Conservation (phyloP, 2,113 vertebrate genomes). For the Sminthopsis crassicaudata region DNA sequence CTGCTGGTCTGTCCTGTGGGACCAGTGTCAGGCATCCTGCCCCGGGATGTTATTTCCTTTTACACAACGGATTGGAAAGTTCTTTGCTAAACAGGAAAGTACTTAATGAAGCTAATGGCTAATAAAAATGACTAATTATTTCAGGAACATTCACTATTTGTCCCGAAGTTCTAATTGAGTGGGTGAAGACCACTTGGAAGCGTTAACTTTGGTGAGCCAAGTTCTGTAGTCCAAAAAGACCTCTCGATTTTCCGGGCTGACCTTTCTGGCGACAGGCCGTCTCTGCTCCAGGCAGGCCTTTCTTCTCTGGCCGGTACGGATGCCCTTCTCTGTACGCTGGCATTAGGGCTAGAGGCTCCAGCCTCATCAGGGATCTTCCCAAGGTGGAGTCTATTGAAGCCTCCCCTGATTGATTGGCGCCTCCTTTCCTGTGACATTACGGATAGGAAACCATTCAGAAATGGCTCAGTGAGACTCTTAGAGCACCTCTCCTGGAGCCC, state of each 20-base stretch:
- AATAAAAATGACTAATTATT: conserved; percentile 55
- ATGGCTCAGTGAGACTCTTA: background rate
- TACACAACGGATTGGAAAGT: conserved; percentile 40
- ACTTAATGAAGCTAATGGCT: conserved; percentile 22
- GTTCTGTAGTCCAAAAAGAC: background rate
- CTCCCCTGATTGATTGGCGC: background rate
- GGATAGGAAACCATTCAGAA: background rate
- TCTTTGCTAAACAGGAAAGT: conserved; percentile 41
- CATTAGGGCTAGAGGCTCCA: background rate
- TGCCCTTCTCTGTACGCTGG: background rate
- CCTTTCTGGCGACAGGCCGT: background rate
- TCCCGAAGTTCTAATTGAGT: conserved; percentile 31
- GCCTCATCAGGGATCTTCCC: background rate
- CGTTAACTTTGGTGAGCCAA: background rate
- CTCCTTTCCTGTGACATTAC: background rate
- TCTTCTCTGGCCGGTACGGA: background rate
- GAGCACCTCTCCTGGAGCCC: background rate
- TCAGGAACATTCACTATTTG: conserved; percentile 22
- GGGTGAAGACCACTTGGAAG: conserved; percentile 13
- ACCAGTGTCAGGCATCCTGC: background rate
- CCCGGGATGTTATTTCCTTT: conserved; percentile 26
- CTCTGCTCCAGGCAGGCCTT: background rate
- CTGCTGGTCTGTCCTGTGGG: background rate
- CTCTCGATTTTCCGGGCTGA: background rate
- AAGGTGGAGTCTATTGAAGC: background rate